Evolutionary conservation across 2,797 vertebrate species (phyloP), one percentile per base, ranked within the genome.

Genomic region (Selene dorsalis): DNA sequence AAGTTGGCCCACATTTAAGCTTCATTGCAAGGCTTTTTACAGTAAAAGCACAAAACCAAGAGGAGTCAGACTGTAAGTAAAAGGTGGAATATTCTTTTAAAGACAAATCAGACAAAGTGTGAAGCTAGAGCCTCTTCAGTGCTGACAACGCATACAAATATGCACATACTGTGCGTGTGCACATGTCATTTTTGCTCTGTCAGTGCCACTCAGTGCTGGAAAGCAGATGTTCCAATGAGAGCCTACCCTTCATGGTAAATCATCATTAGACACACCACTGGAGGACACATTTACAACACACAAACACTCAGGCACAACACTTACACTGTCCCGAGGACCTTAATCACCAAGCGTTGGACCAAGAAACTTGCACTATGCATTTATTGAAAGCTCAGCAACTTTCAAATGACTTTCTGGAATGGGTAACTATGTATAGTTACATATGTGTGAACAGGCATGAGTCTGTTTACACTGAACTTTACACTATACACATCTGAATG

Each of bases 201-300:
- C 5, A 20, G 45, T 48, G 53, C 55, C 18, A 22, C 56, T 80
- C 62, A 45, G 59, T 7, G 71, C 69, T 77, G 69, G 45, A 53
- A 81, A 77, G 60, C 87, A 89, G 82, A 88, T 82, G 71, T 79
- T 82, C 69, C 48, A 69, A 18, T 70, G 65, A 73, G 20, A 80
- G 35, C 16, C 12, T 9, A 16, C 2, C 55, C 45, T 65, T 47
- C 18, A 43, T 5, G 1, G 32, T 74, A 47, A 89, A 87, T 87
- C 69, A 70, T 24, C 24, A 39, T 30, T 24, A 63, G 55, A 67
- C 55, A 59, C 18, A 30, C 63, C 43, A 80, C 55, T 41, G 39
- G 11, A 41, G 45, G 32, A 35, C 4, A 2, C 63, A 41, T 77
- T 55, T 45, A 48, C 39, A 32, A 9, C 26, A 71, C 24, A 24